phyloP scores from a whole-genome alignment of 2,113 vertebrate genomes.

The Phalacrocorax aristotelis region DNA sequence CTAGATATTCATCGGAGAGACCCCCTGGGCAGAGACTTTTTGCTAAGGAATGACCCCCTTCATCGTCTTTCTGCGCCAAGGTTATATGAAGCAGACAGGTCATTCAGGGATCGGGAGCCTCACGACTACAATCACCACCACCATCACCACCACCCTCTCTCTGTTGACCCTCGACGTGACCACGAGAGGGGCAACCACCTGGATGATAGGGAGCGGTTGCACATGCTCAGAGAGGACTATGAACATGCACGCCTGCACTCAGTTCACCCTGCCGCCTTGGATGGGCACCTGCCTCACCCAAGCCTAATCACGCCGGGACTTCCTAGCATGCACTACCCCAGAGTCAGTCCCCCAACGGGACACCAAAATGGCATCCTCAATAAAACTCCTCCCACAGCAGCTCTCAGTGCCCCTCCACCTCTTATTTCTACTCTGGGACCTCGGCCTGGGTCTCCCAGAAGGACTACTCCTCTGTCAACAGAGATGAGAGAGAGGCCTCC shows the following conservation, averaged over 20 bases:
- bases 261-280: constrained; percentile 86
- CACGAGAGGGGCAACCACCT: constrained; percentile 85
- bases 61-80: constrained; percentile 86
- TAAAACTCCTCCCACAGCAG: constrained; percentile 92
- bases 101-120: constrained; percentile 92
- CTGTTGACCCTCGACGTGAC: constrained; percentile 87
- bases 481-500: constrained; percentile 92
- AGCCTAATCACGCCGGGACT: constrained; percentile 87
- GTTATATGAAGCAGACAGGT: constrained; percentile 89
- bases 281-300: constrained; percentile 88
- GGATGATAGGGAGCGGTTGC: constrained; percentile 89
- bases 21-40: constrained; percentile 84
- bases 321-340: constrained; percentile 95
- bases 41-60: constrained; percentile 89
- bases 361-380: constrained; percentile 93
- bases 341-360: constrained; percentile 86
- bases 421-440: constrained; percentile 91
- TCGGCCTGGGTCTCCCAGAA: constrained; percentile 87
- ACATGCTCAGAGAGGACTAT: constrained; percentile 92
- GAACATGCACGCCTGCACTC: constrained; percentile 90
- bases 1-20: constrained; percentile 88
- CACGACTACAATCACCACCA: constrained; percentile 91
- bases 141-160: constrained; percentile 82
- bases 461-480: constrained; percentile 91
- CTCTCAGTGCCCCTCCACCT: constrained; percentile 93